Evolutionary conservation across 2,113 vertebrate genomes (phyloP), one percentile per base, ranked within the genome.

Genomic region (Cebidichthys violaceus): DNA sequence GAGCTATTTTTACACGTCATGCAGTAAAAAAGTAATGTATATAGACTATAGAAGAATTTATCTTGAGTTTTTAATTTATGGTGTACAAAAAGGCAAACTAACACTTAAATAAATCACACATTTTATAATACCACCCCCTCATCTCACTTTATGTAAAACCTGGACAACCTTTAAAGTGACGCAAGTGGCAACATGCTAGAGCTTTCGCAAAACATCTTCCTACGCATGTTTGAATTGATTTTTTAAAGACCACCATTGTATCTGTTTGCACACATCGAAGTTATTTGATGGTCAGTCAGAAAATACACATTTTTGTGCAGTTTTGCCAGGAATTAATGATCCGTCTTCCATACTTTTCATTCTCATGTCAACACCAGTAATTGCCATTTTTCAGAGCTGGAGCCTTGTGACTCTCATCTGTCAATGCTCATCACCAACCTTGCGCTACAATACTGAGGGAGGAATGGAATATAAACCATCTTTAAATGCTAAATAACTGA

Each of bases 131-230:
- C 69, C 35, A 0, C 77, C 81, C 81, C 47, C 75, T 14, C 81
- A 45, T 33, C 74, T 52, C 35, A 24, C n/a, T 62, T 43, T 68
- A 68, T 57, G 31, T 64, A 81, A 75, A 86, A 54, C n/a, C 39
- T 59, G 62, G 62, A 82, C 52, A 57, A 71, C 57, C 54, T 77
- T 77, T 69, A 41, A 75, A 75, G 66, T 84, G 84, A 75, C 54
- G 70, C 66, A 75, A 39, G 54, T 55, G 33, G 24, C 2, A 75
- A 60, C 84, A 71, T 50, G 59, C 11, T 50, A 62, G 52, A 79
- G 71, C 20, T 2, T 20, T 50, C 81, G 54, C 55, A 65, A 75
- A 75, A 77, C 52, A 37, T 64, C 74, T 60, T 39, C 82, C 75
- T 54, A 52, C 68, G 62, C 74, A 27, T 22, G 54, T 75, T 77